phyloP scores from a whole-genome alignment of 2,113 vertebrate species.

The Scartelaos histophorus region DNA sequence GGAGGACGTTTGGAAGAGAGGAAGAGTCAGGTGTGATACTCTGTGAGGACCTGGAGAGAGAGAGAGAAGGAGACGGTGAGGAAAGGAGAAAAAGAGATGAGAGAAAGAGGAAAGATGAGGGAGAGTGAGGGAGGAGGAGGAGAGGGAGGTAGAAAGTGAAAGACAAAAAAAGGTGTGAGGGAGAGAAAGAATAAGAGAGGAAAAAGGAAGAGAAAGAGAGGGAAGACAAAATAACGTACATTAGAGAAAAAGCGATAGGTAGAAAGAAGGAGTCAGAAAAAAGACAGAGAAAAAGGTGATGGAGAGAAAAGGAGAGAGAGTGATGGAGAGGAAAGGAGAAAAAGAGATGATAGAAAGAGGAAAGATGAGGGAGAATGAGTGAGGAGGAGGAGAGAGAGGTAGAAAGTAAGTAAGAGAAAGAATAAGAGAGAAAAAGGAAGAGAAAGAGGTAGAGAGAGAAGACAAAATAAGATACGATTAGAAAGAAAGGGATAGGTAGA shows the following conservation, averaged over 20 bases:
- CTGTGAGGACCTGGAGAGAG: constrained; percentile 17
- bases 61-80: constrained; percentile 17
- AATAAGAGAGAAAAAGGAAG: constrained; percentile 1
- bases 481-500: too few species aligned
- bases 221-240: background rate
- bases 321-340: background rate
- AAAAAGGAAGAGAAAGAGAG: constrained; percentile 9
- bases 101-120: background rate
- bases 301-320: constrained; percentile 11
- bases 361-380: constrained; percentile 2
- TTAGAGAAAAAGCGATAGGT: background rate
- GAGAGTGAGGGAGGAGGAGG: constrained; percentile 19
- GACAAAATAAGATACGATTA: too few species aligned
- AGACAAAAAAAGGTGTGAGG: background rate
- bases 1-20: constrained; percentile 10
- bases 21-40: background rate
- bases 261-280: constrained; percentile 1
- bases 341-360: constrained; percentile 14
- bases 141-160: constrained; percentile 3
- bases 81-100: constrained; percentile 4
- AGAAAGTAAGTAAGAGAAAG: too few species aligned
- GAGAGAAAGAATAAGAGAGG: background rate
- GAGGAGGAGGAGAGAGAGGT: too few species aligned
- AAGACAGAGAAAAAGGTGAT: constrained; percentile 1
- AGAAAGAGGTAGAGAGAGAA: background rate